Evolutionary conservation across 1,140 invertebrate genomes (phyloP), one percentile per base, ranked within the genome.

Genomic region (Venturia canescens): DNA sequence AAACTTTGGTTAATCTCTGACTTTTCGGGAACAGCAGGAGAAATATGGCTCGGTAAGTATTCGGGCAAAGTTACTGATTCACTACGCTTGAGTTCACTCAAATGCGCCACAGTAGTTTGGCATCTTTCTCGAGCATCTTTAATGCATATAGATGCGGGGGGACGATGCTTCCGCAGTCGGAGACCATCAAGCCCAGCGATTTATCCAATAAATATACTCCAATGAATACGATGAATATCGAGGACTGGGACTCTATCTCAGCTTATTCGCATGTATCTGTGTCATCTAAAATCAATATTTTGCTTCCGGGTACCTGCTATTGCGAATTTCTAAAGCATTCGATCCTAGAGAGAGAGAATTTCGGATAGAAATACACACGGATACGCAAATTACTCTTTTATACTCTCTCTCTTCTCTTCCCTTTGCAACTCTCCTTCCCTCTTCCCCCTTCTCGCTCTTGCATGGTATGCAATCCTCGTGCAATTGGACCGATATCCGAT

Each of bases 201-300:
- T n/a, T 26, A 23, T 1, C 21, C 5, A 63, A 63, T 26, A 63
- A 63, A 63, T 63, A 63, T 6, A n/a, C n/a, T 26, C 23, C n/a
- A 63, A 63, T 63, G 21, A 26, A 26, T 63, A 63, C 60, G 60
- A 63, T 63, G 60, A 63, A 63, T 63, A 63, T 63, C 60, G 60
- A 63, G 60, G 23, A 27, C 60, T 23, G n/a, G n/a, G 60, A 63
- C 3, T 63, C 60, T 63, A 23, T 63, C 60, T 27, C 1, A 4
- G 23, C 2, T 63, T 63, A 26, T 63, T 26, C 21, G 4, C 23
- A 63, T 63, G 21, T 63, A 63, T 26, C 16, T 63, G 60, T 63
- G 60, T 63, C 60, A 63, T 23, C 23, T 13, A 63, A 63, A 63
- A 63, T 63, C 60, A 63, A 63, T 63, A 63, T 63, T 26, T 63